Evolutionary conservation across 1,140 invertebrate species (phyloP).

Genomic region (Polyergus mexicanus): DNA sequence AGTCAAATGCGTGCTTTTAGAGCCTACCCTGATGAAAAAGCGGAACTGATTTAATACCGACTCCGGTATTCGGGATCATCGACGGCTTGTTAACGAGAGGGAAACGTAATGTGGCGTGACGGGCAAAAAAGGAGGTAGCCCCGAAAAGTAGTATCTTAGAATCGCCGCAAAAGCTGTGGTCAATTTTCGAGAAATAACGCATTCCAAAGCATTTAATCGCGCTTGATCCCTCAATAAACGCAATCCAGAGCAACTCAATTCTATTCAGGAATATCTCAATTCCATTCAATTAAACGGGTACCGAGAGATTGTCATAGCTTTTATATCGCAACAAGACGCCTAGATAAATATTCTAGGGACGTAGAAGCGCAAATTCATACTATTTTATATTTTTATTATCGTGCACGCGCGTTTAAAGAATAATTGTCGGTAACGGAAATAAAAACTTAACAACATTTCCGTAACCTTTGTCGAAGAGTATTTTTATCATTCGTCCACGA

Average conservation of each 20-base stretch:
- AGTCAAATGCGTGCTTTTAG: constrained; percentile 79
- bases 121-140: constrained; percentile 19
- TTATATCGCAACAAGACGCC: not conserved
- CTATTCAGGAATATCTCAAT: not conserved
- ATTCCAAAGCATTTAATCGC: constrained; percentile 7
- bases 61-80: constrained; percentile 30
- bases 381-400: not conserved
- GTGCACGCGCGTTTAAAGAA: not conserved
- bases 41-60: constrained; percentile 44
- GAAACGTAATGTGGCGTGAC: constrained; percentile 56
- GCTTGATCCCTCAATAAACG: not conserved
- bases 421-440: not conserved
- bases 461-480: not conserved
- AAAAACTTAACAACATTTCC: constrained; percentile 2
- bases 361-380: not conserved
- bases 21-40: constrained; percentile 68
- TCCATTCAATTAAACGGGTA: not conserved
- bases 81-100: constrained; percentile 69
- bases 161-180: not conserved
- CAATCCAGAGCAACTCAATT: not conserved
- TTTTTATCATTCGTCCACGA: constrained; percentile 29
- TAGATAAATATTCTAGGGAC: not conserved
- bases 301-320: not conserved
- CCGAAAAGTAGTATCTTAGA: constrained; percentile 43
- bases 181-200: not conserved